phyloP scores from a whole-genome alignment of 1,140 invertebrate genomes.

The Aphis craccivora region DNA sequence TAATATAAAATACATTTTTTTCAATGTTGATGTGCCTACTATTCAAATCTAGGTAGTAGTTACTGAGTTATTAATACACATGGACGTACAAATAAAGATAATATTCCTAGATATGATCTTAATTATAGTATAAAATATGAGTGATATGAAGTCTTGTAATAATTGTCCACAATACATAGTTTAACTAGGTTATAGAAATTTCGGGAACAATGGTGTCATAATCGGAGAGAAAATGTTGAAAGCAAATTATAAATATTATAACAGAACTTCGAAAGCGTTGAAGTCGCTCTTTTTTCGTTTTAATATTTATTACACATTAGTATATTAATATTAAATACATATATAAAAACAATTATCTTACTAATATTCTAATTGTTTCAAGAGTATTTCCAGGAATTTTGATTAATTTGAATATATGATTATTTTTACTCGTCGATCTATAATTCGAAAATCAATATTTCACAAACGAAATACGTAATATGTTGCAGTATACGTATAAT shows the following conservation, averaged over 20 bases:
- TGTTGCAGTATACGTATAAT: background rate
- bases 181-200: background rate
- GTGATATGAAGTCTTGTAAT: background rate
- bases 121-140: background rate
- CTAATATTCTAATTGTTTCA: background rate
- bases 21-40: no score
- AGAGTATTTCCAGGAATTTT: background rate
- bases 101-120: background rate
- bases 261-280: background rate
- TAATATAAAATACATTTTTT: no score
- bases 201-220: background rate
- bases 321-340: background rate
- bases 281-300: background rate
- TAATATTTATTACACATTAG: background rate
- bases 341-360: background rate
- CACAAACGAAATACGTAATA: background rate
- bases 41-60: no score
- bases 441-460: background rate
- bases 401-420: background rate
- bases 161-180: background rate
- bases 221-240: background rate
- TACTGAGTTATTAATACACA: no score
- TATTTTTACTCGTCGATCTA: background rate
- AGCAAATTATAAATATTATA: background rate
- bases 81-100: no score